A percentile compares a stretch with the other conserved stretches of the same genome.
Conservation (phyloP, 2,113 vertebrate species). For the Sphyrna mokarran region DNA sequence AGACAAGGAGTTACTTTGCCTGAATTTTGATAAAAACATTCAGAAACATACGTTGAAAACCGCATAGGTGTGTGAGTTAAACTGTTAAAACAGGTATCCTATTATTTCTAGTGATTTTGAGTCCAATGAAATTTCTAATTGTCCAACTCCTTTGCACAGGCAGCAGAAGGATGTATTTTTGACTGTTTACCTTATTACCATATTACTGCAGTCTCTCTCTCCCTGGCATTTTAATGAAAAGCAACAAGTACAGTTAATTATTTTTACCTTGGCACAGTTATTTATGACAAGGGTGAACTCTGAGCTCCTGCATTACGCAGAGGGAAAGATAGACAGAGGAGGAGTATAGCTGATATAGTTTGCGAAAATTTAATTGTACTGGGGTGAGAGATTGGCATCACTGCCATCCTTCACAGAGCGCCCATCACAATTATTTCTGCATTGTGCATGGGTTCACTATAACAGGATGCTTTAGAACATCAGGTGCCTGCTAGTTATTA, state of each 20-base stretch:
- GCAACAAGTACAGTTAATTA: not conserved
- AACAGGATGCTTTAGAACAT: not conserved
- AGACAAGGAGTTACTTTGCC: not conserved
- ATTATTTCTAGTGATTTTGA: not conserved
- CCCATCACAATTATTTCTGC: not conserved
- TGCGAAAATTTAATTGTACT: constrained; percentile 6
- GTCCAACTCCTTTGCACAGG: not conserved
- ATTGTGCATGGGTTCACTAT: not conserved
- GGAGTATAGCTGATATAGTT: not conserved
- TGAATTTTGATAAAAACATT: not conserved
- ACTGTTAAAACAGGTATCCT: not conserved
- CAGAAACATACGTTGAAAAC: not conserved
- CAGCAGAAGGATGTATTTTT: not conserved
- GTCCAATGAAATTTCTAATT: not conserved
- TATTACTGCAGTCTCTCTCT: not conserved
- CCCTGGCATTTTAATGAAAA: not conserved
- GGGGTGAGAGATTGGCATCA: not conserved
- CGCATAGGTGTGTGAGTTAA: not conserved
- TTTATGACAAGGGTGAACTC: constrained; percentile 21
- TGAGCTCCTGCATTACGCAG: not conserved
- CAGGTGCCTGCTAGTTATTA: not conserved
- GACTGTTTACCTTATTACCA: not conserved
- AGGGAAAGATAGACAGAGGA: not conserved
- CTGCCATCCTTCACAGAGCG: not conserved
- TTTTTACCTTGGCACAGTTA: constrained; percentile 16